Base-by-base conservation (phyloP, 2,113 vertebrate species). In the Ptilonorhynchus violaceus region DNA sequence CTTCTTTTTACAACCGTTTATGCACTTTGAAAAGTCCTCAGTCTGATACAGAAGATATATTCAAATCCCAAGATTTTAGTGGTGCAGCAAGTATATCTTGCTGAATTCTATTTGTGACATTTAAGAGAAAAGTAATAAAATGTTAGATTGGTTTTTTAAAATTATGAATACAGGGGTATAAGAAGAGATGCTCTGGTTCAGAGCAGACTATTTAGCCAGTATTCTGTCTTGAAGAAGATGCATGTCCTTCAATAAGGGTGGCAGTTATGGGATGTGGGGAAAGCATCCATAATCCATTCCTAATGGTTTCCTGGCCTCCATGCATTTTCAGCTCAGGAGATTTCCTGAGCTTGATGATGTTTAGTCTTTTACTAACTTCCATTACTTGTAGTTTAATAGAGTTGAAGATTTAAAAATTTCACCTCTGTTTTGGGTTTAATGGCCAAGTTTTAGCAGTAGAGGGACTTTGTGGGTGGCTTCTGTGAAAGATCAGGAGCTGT, bases 201-300 rank as follows among this genome's bases (percentile, higher is more conserved):
- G 37, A 76, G 52, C 2, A 55, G 42, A 39, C 3, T 15, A 37
- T 55, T 75, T 67, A 76, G 9, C 21, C 27, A 63, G 6, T 47
- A 49, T 47, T 70, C 56, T 46, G 6, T n/a, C 20, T 56, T 67
- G 56, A 89, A 46, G 8, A 64, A 11, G 12, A 18, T 37, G 3
- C 11, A 33, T n/a, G 22, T 69, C 21, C 18, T 64, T 74, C 55
- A 69, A 4, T 35, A 70, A 39, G 16, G 47, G 13, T 30, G 8
- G 3, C 14, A 79, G 17, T 27, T 37, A 19, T 1, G 2, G 42
- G 10, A 56, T 30, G 6, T 47, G 5, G 9, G 28, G 4, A 10
- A 76, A 72, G 17, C 10, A 49, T 44, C 15, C 52, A 5, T 47
- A 60, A 56, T 56, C 66, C 30, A 84, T 76, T 11, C 30, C 11